phyloP scores from a whole-genome alignment of 2,797 vertebrate species.

The Poeciliopsis infans region DNA sequence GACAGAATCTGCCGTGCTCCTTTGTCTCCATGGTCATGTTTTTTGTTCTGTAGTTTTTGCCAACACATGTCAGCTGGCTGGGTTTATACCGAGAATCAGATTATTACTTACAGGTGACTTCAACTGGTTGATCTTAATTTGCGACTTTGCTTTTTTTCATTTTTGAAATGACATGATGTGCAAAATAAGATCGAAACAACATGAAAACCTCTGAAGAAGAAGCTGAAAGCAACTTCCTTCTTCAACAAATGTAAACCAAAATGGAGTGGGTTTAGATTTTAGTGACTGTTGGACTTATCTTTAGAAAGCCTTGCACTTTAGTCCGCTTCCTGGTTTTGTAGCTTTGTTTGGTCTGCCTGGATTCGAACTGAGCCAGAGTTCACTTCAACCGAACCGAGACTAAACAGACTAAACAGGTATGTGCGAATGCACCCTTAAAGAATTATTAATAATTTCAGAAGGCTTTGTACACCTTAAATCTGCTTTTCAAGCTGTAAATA shows the following conservation, averaged over 20 bases:
- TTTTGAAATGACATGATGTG: background rate
- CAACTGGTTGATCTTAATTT: background rate
- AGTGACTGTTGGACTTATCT: too few species aligned
- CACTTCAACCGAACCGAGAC: too few species aligned
- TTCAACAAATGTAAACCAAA: too few species aligned
- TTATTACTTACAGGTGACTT: background rate
- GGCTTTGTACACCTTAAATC: background rate
- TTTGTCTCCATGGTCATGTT: background rate
- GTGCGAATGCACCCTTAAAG: background rate
- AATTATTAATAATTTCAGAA: background rate
- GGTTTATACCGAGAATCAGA: background rate
- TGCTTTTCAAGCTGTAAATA: conserved; percentile 33
- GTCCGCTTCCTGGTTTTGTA: too few species aligned
- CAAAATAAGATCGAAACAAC: too few species aligned
- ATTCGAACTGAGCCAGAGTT: too few species aligned
- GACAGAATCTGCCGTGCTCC: background rate
- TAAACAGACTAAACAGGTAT: background rate
- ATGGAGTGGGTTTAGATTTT: too few species aligned
- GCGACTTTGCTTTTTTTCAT: background rate
- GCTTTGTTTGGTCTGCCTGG: too few species aligned
- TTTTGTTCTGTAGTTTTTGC: background rate
- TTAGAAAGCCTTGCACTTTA: too few species aligned
- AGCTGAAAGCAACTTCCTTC: too few species aligned
- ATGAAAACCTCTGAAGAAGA: too few species aligned
- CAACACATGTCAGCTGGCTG: background rate